Base-by-base conservation (phyloP, 2,113 vertebrate species). In the Pygoscelis adeliae region DNA sequence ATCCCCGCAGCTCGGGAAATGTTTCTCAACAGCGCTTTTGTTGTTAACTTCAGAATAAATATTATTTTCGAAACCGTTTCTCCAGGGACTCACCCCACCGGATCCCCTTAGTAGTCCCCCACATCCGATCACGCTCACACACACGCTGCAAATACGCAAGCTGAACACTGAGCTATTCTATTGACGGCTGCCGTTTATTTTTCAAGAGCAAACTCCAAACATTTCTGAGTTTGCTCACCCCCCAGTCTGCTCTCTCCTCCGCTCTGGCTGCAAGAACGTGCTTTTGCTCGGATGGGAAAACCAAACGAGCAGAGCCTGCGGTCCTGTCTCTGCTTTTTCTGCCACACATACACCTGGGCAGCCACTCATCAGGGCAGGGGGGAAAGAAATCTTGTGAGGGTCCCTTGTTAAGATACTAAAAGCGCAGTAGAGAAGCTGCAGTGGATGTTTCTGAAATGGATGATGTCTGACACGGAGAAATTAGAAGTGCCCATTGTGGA, bases 91-190 rank as follows among this genome's bases (percentile, higher is more conserved):
- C 74, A 70, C 71, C 88, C 76, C 93, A 42, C 72, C 47, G 36
- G 76, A 61, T 92, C 77, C 89, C 87, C 82, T 21, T 32, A 6
- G 83, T 30, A 73, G 93, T 63, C 74, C 93, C 91, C 94, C 87
- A 74, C 93, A 89, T 84, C 96, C 89, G 55, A 86, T 38, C 83
- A 15, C n/a, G 58, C 91, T 84, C 81, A 5, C 89, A 34, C 42
- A 14, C 42, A 14, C 10, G 6, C 84, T 42, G 91, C 73, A 25
- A 34, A 15, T 5, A 20, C 77, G 15, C 74, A 9, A 32, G 62
- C 73, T 6, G 66, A 96, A 92, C 93, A 71, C 96, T 93, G 93
- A 50, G 76, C 88, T 62, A 25, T 86, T 96, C 94, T 89, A 8
- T 5, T 8, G 74, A 62, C 10, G 3, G 78, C 90, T 7, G 69